Base-by-base conservation (phyloP, 2,888 invertebrate species). In the Pheosia tremula region DNA sequence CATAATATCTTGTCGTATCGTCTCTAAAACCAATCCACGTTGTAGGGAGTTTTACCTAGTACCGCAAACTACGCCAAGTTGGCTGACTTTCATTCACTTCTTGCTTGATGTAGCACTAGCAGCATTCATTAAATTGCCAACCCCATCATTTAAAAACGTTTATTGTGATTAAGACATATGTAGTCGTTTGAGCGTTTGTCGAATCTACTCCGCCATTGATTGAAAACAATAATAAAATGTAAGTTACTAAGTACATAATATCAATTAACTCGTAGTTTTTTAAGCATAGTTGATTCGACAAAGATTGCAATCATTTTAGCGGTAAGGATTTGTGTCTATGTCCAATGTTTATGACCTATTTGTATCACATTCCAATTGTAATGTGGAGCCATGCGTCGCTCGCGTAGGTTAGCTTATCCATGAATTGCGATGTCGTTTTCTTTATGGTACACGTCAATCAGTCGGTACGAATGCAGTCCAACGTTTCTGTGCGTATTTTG, bases 121-220 rank as follows among this genome's bases (percentile, higher is more conserved):
- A 11, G 47, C 47, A 11, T 49, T 49, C 4, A 49, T 49, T n/a
- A n/a, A 13, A 49, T 49, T 63, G 69, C 71, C 71, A 74, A 78
- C 70, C 67, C 71, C 71, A 73, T 75, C 67, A 72, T 68, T 39
- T 39, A 39, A 61, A 59, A 53, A 61, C 59, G 36, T 60, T 65
- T 62, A 64, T 69, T 75, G 74, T 74, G 74, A 78, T 78, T 72
- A 53, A 61, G 74, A 76, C 67, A 58, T 71, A 71, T 69, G 68
- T 64, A 60, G 60, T 68, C 63, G 64, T 41, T 61, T 67, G 61
- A 56, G 57, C 70, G 65, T 67, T 68, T 66, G 67, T 71, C 69
- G 69, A 59, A 76, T 66, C 69, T 71, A 63, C 69, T 69, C 56
- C 38, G 64, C 61, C 54, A 54, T 57, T 57, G 53, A 56, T 62